A percentile compares a stretch with the other conserved stretches of the same genome.
Conservation (phyloP, 2,797 vertebrate genomes). For the Hapalemur alaotrensis region DNA sequence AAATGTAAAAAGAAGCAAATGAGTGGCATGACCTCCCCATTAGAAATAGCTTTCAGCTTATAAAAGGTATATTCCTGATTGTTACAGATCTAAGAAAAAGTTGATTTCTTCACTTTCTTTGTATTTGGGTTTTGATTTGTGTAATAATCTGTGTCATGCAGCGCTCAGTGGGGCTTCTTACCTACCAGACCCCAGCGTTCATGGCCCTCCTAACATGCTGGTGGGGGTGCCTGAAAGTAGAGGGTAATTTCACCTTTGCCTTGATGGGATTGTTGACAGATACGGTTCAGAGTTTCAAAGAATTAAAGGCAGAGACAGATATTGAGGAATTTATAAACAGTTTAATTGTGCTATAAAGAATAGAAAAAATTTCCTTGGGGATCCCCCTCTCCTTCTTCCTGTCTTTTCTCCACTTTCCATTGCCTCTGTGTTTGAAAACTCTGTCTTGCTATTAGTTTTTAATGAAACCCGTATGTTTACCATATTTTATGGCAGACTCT, state of each 20-base stretch:
- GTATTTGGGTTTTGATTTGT: background rate
- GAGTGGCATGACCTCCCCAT: background rate
- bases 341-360: background rate
- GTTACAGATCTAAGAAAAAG: background rate
- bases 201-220: background rate
- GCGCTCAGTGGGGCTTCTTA: fast-evolving
- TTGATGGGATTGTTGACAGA: background rate
- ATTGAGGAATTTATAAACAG: background rate
- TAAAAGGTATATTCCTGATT: background rate
- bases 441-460: slow-evolving; percentile 39
- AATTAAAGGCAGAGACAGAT: background rate
- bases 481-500: background rate
- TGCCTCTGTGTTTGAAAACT: slow-evolving; percentile 9
- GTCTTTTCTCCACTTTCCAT: background rate
- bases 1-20: background rate
- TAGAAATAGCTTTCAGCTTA: background rate
- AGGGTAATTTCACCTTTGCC: background rate
- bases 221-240: background rate
- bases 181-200: background rate
- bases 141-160: background rate
- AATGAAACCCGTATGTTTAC: slow-evolving; percentile 61
- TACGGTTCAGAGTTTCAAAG: background rate
- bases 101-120: background rate
- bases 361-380: background rate
- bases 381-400: background rate